Percentiles rank a stretch among this genome's conserved stretches.
Conservation (phyloP, 1,140 invertebrate genomes). For the Micrasema longulum region DNA sequence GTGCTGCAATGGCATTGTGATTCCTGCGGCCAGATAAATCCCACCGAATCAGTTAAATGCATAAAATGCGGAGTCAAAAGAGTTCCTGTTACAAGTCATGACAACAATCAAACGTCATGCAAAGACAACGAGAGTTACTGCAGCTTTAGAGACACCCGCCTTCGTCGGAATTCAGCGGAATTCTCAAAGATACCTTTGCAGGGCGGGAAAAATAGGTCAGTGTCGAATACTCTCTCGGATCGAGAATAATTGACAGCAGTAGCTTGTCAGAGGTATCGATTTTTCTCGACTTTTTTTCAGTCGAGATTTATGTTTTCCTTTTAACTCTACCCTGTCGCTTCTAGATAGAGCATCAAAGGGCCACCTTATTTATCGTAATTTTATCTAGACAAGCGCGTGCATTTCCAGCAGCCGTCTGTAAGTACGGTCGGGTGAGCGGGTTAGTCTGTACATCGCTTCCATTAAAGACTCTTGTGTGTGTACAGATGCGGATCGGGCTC, state of each 20-base stretch:
- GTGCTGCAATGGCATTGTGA: conserved; percentile 91
- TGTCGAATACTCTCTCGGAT: background rate
- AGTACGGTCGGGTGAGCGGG: too few relatives aligned
- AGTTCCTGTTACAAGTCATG: conserved; percentile 61
- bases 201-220: conserved; percentile 61
- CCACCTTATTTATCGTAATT: too few relatives aligned
- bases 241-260: conserved; percentile 55
- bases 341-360: too few relatives aligned
- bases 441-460: conserved; percentile 13
- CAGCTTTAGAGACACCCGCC: conserved; percentile 19
- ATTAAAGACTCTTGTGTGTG: background rate
- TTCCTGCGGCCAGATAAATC: conserved; percentile 86
- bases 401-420: too few relatives aligned
- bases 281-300: conserved; percentile 61
- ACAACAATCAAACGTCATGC: conserved; percentile 59
- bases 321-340: too few relatives aligned
- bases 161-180: conserved; percentile 28
- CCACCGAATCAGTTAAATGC: conserved; percentile 82
- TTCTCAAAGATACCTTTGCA: conserved; percentile 16
- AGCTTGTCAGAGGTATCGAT: conserved; percentile 65
- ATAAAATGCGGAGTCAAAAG: conserved; percentile 79
- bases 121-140: conserved; percentile 34
- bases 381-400: too few relatives aligned
- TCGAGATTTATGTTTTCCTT: conserved; percentile 58
- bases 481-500: conserved; percentile 59